Base-by-base conservation (phyloP, 1,140 invertebrate genomes). In the Zophobas morio region DNA sequence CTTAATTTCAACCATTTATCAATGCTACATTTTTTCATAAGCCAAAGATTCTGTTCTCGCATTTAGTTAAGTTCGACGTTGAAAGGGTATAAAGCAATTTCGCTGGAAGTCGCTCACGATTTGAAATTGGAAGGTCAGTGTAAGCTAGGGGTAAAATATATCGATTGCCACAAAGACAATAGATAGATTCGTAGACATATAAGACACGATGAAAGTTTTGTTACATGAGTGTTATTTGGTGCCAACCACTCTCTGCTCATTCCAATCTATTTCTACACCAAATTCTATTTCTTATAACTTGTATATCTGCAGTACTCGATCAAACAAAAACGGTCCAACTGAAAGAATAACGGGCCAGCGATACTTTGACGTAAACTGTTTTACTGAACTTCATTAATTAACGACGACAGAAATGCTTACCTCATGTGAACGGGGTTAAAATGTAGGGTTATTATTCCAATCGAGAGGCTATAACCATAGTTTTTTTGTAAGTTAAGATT, bases 171-270 rank as follows among this genome's bases (percentile, higher is more conserved):
- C 49, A 73, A 73, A 73, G 54, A 36, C 71, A 73, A 73, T 73
- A 73, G 71, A 73, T 51, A 73, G 71, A 56, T 73, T 53, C 54
- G 54, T 56, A 73, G 49, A 73, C 54, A 73, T 73, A 73, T 73
- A 54, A 73, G 51, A 49, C 35, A 37, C 54, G 71, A 73, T 51
- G 71, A 54, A 33, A 73, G 71, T 73, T 73, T 73, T 54, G 71
- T 73, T 73, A 54, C 56, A 54, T 47, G 39, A 63, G 37, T 42
- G 37, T 66, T 66, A 47, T 66, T 39, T 66, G 37, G 37, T 66
- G 60, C 37, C 37, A 32, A 66, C 60, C 39, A 8, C 42, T 66
- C 33, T 42, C 39, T 66, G 39, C 33, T 39, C 20, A 42, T 39
- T 46, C 39, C 5, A 66, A 42, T 66, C 60, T 66, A 32, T 66